Evolutionary conservation across 64 coral and sea anemone genomes (phyloP).

Genomic region (Pocillopora damicornis): DNA sequence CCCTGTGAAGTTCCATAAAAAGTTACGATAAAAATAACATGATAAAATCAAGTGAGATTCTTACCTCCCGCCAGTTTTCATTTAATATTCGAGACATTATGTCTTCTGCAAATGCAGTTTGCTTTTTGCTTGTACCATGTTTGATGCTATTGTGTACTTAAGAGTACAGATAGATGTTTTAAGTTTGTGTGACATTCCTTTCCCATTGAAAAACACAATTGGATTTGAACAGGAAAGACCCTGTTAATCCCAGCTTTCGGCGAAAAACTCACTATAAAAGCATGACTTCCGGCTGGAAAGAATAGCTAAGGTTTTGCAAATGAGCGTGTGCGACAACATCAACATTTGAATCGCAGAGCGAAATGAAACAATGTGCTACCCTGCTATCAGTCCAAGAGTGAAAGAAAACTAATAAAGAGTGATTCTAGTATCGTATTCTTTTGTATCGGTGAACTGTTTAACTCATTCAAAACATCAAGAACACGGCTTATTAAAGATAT

Average conservation of each 20-base stretch:
- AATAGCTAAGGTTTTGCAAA: neutral
- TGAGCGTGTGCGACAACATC: neutral
- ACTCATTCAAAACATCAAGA: too few species aligned
- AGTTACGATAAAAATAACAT: too few species aligned
- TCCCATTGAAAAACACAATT: neutral
- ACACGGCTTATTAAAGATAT: neutral
- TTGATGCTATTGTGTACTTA: neutral
- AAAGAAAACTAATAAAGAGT: neutral
- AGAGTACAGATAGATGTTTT: neutral
- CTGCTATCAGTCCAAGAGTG: neutral
- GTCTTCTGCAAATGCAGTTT: neutral
- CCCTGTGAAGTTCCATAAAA: too few species aligned
- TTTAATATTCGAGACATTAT: too few species aligned
- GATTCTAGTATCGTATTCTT: neutral
- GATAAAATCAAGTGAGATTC: too few species aligned
- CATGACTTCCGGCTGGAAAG: neutral
- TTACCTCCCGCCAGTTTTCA: too few species aligned
- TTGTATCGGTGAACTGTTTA: neutral
- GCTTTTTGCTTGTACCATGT: neutral
- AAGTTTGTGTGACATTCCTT: slow-evolving; percentile 1
- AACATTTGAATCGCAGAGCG: neutral
- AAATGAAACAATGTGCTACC: neutral
- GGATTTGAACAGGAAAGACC: neutral
- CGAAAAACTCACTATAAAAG: neutral
- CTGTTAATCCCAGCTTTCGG: neutral